phyloP scores from a whole-genome alignment of 2,888 invertebrate genomes.

The Iphiclides podalirius region DNA sequence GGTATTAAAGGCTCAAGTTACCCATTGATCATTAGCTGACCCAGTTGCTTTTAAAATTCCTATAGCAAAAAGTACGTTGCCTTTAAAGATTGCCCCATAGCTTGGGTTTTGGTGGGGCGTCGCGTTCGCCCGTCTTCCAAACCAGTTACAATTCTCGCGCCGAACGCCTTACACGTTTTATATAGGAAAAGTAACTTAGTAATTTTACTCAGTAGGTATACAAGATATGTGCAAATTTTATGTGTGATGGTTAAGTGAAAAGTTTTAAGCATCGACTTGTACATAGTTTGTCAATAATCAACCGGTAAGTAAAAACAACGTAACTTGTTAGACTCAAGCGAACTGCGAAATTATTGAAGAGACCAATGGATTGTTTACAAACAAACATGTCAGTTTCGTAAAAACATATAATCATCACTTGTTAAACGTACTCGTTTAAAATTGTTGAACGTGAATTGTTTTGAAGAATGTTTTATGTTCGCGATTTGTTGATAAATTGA shows the following conservation, averaged over 20 bases:
- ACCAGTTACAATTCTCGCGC: slow-evolving; percentile 56
- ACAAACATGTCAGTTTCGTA: neutral
- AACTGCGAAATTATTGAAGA: neutral
- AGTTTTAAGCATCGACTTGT: slow-evolving; percentile 25
- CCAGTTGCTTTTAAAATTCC: slow-evolving; percentile 6
- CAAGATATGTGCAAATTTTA: slow-evolving; percentile 35
- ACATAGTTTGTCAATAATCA: neutral
- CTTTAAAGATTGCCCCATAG: slow-evolving; percentile 45
- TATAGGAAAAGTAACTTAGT: slow-evolving; percentile 29
- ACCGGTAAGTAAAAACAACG: neutral
- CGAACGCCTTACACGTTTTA: slow-evolving; percentile 41
- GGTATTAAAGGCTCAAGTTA: neutral
- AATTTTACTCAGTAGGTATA: slow-evolving; percentile 45
- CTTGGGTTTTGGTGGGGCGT: slow-evolving; percentile 48
- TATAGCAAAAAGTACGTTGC: slow-evolving; percentile 28
- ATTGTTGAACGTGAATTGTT: too few species aligned
- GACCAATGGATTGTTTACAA: neutral
- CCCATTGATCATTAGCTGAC: slow-evolving; percentile 4
- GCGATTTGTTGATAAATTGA: slow-evolving; percentile 14
- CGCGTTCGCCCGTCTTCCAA: slow-evolving; percentile 34
- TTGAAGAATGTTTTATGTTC: neutral
- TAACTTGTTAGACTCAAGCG: neutral
- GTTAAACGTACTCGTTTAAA: too few species aligned
- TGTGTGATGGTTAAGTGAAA: slow-evolving; percentile 70
- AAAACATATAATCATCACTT: too few species aligned